Conservation (phyloP, 2,113 vertebrate species). For the Mionectes macconnelli region DNA sequence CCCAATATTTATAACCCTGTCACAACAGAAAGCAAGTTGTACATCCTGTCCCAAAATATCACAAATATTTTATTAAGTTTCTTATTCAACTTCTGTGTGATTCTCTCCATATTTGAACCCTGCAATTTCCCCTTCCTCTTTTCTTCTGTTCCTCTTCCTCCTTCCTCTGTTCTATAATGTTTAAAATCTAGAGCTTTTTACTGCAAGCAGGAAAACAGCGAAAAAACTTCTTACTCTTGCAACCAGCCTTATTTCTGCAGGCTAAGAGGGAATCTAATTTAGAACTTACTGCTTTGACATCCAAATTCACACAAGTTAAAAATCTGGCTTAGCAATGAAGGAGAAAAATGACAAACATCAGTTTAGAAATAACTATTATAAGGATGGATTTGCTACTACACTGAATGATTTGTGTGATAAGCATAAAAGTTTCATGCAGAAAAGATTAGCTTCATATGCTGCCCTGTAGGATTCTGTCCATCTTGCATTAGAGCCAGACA, state of each 20-base stretch:
- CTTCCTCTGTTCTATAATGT: neutral
- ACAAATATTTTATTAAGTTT: neutral
- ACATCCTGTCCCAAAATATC: neutral
- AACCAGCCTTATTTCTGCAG: neutral
- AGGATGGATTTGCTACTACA: neutral
- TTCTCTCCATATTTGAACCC: neutral
- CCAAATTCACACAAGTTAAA: neutral
- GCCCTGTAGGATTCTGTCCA: neutral
- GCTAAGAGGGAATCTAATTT: neutral
- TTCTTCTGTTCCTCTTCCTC: neutral
- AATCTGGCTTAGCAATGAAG: neutral
- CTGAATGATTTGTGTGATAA: neutral
- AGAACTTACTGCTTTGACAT: neutral
- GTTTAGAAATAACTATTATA: neutral
- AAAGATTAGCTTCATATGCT: neutral
- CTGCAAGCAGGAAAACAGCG: neutral
- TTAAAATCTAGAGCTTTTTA: neutral
- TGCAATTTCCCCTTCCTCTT: neutral
- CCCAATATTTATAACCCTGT: neutral
- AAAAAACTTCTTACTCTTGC: neutral
- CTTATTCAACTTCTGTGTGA: neutral
- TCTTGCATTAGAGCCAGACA: neutral
- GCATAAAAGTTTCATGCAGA: neutral
- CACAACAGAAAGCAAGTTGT: neutral
- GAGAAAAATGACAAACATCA: neutral